Conservation (phyloP, 2,888 invertebrate genomes). For the Patella depressa region DNA sequence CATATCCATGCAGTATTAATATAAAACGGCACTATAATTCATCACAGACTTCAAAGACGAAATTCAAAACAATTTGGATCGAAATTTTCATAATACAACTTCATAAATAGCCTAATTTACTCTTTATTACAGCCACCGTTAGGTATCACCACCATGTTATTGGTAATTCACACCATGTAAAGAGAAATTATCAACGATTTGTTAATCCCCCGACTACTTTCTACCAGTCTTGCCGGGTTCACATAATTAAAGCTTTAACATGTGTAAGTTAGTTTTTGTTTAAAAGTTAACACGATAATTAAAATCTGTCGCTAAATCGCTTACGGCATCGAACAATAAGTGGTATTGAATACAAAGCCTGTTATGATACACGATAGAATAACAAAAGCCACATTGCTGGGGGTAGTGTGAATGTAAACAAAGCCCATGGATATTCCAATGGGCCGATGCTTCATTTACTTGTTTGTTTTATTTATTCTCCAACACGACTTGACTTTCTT, state of each 20-base stretch:
- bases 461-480: slow-evolving; percentile 3
- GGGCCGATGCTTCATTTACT: neutral
- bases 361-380: neutral
- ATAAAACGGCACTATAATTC: too few species aligned
- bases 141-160: neutral
- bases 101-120: too few species aligned
- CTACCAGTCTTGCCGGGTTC: too few species aligned
- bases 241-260: neutral
- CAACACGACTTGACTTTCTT: neutral
- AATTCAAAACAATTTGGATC: too few species aligned
- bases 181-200: neutral
- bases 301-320: slow-evolving; percentile 4
- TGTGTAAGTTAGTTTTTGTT: neutral
- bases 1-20: too few species aligned
- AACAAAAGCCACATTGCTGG: neutral
- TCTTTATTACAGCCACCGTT: too few species aligned
- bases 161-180: neutral
- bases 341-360: neutral
- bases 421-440: neutral
- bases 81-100: too few species aligned
- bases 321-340: slow-evolving; percentile 7
- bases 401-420: slow-evolving; percentile 2
- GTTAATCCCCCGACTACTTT: neutral
- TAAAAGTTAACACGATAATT: neutral
- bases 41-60: too few species aligned